A percentile compares a stretch with the other conserved stretches of the same genome.
These are phyloP conservation scores for Drosophila atripex DNA, from an alignment of 2,888 invertebrate species.

Conservation along the genomic window DNA sequence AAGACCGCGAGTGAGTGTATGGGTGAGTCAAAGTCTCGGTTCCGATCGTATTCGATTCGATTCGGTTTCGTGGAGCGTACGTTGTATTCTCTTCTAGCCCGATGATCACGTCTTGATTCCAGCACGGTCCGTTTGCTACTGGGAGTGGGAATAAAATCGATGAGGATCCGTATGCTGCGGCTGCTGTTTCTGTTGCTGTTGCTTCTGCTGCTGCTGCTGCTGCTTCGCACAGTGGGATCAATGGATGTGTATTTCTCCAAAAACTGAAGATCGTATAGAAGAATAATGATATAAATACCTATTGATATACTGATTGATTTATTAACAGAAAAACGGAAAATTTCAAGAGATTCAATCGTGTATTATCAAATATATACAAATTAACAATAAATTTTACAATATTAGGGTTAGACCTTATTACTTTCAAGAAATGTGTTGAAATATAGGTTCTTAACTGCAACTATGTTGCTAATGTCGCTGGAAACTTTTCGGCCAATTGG, in stretches of 20 bases:
- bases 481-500: constrained; percentile 39
- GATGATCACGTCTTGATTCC: constrained; percentile 82
- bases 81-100: constrained; percentile 45
- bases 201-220: constrained; percentile 1
- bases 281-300: background rate
- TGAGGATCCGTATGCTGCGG: constrained; percentile 65
- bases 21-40: constrained; percentile 23
- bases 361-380: too few species aligned
- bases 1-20: constrained; percentile 35
- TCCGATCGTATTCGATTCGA: constrained; percentile 13
- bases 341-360: background rate
- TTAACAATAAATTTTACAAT: too few species aligned
- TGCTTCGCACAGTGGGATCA: constrained; percentile 8
- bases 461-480: background rate
- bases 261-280: background rate
- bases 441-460: background rate
- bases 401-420: too few species aligned
- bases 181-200: constrained; percentile 32
- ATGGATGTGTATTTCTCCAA: background rate
- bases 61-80: constrained; percentile 2
- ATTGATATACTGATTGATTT: background rate
- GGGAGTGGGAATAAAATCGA: constrained; percentile 70
- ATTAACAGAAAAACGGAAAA: background rate
- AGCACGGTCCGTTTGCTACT: constrained; percentile 83
- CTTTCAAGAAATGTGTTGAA: too few species aligned